Conservation (phyloP, 2,113 vertebrate genomes). For the Turdus rufiventris region DNA sequence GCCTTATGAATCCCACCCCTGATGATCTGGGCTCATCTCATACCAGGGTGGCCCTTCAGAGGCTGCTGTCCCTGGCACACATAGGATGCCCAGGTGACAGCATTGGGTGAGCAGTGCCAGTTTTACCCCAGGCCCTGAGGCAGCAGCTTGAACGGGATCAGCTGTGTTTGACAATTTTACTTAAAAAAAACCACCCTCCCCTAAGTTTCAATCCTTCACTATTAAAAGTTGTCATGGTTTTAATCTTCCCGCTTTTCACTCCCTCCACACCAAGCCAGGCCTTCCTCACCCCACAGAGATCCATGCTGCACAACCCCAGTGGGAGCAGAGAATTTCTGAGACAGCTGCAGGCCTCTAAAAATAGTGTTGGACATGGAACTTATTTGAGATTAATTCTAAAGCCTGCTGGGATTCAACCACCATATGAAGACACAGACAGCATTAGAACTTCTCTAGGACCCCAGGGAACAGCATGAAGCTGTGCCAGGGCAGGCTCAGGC, state of each 20-base stretch:
- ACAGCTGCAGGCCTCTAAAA: conserved; percentile 5
- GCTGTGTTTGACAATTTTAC: not conserved
- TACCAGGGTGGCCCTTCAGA: not conserved
- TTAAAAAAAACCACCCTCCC: not conserved
- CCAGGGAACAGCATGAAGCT: not conserved
- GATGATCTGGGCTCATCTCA: not conserved
- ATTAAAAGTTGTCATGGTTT: not conserved
- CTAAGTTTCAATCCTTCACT: not conserved
- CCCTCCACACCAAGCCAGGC: not conserved
- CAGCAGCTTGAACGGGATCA: not conserved
- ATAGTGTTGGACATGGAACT: not conserved
- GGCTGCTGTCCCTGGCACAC: not conserved
- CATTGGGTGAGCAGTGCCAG: accelerated
- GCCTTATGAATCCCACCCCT: not conserved
- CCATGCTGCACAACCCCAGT: not conserved
- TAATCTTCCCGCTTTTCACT: not conserved
- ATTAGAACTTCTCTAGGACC: not conserved
- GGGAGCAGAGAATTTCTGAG: not conserved
- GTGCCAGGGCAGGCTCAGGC: not conserved
- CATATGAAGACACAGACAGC: not conserved
- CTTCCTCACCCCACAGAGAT: accelerated
- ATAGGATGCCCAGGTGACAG: not conserved
- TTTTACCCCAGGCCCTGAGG: not conserved
- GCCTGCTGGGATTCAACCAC: not conserved
- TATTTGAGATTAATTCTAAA: not conserved